Base-by-base conservation (phyloP, 2,888 invertebrate genomes). In the Chymomyza amoena region DNA sequence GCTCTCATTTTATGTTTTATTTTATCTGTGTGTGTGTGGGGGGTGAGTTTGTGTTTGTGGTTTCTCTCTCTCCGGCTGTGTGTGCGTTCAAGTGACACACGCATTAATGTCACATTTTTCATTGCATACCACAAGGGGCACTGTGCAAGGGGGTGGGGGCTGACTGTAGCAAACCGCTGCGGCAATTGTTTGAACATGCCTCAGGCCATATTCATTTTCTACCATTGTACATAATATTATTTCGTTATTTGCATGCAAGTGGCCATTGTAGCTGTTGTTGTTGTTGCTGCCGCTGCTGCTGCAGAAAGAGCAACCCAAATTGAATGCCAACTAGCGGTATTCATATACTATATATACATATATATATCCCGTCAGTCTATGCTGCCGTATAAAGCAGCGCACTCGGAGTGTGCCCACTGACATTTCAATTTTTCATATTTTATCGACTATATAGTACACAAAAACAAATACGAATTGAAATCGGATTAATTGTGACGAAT, bases 121-220 rank as follows among this genome's bases (percentile, higher is more conserved):
- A 84, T 85, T 80, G 66, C 69, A 66, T 69, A 57, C 62, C 52
- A 28, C 28, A 39, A n/a, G 65, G 69, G 61, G 64, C 64, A 20
- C 5, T 7, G 9, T 6, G 32, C 32, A 32, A 32, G 32, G 32
- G 18, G 7, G 7, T 18, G 10, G 32, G 32, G 18, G 7, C 16
- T 18, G 10, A n/a, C 64, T 36, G 57, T 20, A 15, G 57, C 57
- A 15, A 25, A 57, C 39, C 25, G 57, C 57, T 20, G 15, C 57
- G 87, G 88, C 85, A 88, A 85, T 85, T 85, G 85, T 84, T 89
- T 81, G 78, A 80, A 76, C 80, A 84, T 32, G 69, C 88, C 78
- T 32, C 50, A 51, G 77, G 85, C 80, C 45, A 84, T 70, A 81
- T 85, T 85, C 82, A 88, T 85, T 88, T 78, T 79, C 84, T 84